phyloP scores from a whole-genome alignment of 2,797 vertebrate species.

The Eupleurogrammus muticus region DNA sequence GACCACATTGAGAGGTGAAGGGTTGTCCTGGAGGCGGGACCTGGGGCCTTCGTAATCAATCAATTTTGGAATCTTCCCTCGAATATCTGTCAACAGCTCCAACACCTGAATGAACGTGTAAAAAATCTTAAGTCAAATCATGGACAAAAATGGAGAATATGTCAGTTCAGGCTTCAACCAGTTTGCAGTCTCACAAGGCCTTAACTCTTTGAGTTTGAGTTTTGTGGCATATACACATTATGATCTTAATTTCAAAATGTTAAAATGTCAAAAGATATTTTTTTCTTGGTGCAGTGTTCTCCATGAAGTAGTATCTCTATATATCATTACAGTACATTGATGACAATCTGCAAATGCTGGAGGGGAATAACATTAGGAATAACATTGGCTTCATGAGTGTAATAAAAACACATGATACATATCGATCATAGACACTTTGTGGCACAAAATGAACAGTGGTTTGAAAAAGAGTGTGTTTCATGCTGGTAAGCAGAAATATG shows the following conservation, averaged over 20 bases:
- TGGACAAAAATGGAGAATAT: background rate
- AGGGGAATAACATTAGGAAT: conserved; percentile 28
- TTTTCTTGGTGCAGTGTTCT: no score
- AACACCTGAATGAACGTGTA: conserved; percentile 81
- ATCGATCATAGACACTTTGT: background rate
- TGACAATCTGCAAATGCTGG: conserved; percentile 31
- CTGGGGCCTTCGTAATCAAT: conserved; percentile 84
- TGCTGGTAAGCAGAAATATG: background rate
- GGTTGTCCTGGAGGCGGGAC: conserved; percentile 81
- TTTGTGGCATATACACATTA: background rate
- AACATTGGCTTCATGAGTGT: conserved; percentile 20
- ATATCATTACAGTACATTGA: conserved; percentile 46
- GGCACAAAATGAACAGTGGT: background rate
- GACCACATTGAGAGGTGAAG: conserved; percentile 89
- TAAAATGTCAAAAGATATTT: no score
- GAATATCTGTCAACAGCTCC: conserved; percentile 85
- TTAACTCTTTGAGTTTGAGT: background rate
- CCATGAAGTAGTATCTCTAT: background rate
- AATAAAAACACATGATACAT: no score
- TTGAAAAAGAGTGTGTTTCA: background rate
- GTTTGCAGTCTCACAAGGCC: background rate
- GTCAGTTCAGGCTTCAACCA: background rate
- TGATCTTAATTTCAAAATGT: background rate
- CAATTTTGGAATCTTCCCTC: conserved; percentile 83
- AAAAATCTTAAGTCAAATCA: background rate